Percentiles rank a stretch among this genome's conserved stretches.
phyloP scores from a whole-genome alignment of 2,113 vertebrate genomes.

The Centrocercus urophasianus region DNA sequence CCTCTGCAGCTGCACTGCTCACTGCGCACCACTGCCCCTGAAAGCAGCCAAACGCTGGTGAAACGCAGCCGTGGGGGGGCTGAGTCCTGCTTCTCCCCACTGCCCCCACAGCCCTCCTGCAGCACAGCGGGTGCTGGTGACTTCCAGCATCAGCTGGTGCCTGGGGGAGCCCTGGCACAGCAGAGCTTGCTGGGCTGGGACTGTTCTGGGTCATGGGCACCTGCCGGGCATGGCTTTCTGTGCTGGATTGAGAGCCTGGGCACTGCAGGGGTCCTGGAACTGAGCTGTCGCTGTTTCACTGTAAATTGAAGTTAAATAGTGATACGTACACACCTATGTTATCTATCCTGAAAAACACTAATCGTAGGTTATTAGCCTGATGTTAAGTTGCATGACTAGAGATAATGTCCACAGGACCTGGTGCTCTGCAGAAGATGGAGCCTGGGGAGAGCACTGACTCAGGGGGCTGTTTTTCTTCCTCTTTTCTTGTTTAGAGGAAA shows the following conservation, averaged over 20 bases:
- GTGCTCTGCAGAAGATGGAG: not conserved
- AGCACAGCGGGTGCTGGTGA: constrained; percentile 24
- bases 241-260: not conserved
- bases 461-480: not conserved
- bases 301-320: not conserved
- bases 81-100: fast-evolving
- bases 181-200: not conserved
- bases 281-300: not conserved
- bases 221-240: fast-evolving
- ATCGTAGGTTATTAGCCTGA: constrained; percentile 23
- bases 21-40: not conserved
- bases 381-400: constrained; percentile 11
- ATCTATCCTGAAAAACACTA: constrained; percentile 1
- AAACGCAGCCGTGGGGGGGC: not conserved
- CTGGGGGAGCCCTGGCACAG: not conserved
- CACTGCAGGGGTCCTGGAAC: not conserved
- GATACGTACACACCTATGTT: not conserved
- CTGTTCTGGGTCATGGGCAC: fast-evolving
- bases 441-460: not conserved
- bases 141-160: constrained; percentile 47
- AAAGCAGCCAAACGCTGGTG: not conserved
- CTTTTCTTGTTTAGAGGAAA: not conserved
- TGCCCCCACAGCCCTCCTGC: not conserved
- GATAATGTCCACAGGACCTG: not conserved
- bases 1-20: not conserved